Evolutionary conservation across 2,888 invertebrate genomes (phyloP), one percentile per base, ranked within the genome.

Genomic region (Cephus nigrinus): DNA sequence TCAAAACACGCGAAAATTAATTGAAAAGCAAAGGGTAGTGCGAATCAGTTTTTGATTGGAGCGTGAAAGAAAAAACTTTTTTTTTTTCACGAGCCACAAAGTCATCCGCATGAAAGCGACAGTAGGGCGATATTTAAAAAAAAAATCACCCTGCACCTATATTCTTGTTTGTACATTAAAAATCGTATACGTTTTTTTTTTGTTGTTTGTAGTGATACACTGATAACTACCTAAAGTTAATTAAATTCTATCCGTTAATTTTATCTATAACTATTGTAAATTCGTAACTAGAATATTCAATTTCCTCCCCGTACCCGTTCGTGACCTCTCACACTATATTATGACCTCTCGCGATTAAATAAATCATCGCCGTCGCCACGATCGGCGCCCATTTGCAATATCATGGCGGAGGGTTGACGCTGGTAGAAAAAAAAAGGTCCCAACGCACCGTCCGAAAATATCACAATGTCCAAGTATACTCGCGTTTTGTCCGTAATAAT

Each of bases 201-300:
- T 15, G 36, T 55, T 23, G 12, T 23, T 91, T 84, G 88, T 90
- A 88, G 85, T 90, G 86, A 88, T 91, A 91, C 91, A 91, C 87
- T 86, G 89, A 91, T 86, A 89, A 90, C 87, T 88, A 86, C 85
- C 89, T 91, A 91, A 85, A 87, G 80, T 84, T 85, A 85, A 83
- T 83, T 80, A 80, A 78, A 78, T 74, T 68, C 75, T 76, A 73
- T 78, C 82, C 80, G 77, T 84, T 83, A 83, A 78, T 76, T 74
- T 83, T 80, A 79, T 83, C 82, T 84, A 88, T n/a, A 75, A 31
- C 75, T 75, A 69, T 86, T 85, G 85, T 90, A 91, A 91, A 90
- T 91, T 90, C 91, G 90, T 90, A 90, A 88, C 90, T 90, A 90
- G 89, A 89, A 90, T 89, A 90, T 86, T 89, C 86, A 86, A 83